A percentile compares a stretch with the other conserved stretches of the same genome.
phyloP scores from a whole-genome alignment of 2,797 vertebrate species.

The Lophius americanus region DNA sequence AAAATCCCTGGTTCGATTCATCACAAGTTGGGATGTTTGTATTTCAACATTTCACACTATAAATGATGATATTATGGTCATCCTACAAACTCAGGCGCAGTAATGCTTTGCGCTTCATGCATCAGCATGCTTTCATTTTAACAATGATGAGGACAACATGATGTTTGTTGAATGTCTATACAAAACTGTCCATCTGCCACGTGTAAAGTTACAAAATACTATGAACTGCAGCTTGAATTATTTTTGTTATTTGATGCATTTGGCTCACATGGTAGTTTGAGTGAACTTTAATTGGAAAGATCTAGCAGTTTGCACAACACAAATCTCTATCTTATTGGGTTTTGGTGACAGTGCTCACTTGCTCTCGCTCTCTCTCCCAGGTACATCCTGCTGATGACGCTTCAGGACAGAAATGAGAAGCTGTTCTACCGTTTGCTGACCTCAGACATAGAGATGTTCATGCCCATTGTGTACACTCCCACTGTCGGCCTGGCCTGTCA shows the following conservation, averaged over 20 bases:
- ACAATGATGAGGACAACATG: not conserved
- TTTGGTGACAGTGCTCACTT: not conserved
- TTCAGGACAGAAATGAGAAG: constrained; percentile 98
- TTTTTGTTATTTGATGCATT: not conserved
- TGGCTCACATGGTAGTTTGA: not conserved
- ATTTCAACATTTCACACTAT: not conserved
- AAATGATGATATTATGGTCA: not conserved
- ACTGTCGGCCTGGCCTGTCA: constrained; percentile 97
- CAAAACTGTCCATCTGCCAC: not conserved
- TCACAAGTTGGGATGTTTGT: not conserved
- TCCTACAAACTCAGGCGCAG: not conserved
- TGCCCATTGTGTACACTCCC: constrained; percentile 98
- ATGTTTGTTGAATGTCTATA: not conserved
- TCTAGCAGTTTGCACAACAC: not conserved
- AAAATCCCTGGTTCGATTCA: not conserved
- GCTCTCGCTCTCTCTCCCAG: constrained; percentile 67
- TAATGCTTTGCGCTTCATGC: not conserved
- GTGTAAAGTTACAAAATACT: too few relatives aligned
- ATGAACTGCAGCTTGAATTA: not conserved
- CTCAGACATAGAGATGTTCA: constrained; percentile 94
- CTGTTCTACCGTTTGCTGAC: constrained; percentile 96
- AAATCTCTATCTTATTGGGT: not conserved
- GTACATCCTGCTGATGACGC: constrained; percentile 97
- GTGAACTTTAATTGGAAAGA: not conserved
- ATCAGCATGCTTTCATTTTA: too few relatives aligned